Percentiles rank a stretch among this genome's conserved stretches.
Evolutionary conservation across 2,797 vertebrate genomes (phyloP).

Genomic region (Lates japonicus): DNA sequence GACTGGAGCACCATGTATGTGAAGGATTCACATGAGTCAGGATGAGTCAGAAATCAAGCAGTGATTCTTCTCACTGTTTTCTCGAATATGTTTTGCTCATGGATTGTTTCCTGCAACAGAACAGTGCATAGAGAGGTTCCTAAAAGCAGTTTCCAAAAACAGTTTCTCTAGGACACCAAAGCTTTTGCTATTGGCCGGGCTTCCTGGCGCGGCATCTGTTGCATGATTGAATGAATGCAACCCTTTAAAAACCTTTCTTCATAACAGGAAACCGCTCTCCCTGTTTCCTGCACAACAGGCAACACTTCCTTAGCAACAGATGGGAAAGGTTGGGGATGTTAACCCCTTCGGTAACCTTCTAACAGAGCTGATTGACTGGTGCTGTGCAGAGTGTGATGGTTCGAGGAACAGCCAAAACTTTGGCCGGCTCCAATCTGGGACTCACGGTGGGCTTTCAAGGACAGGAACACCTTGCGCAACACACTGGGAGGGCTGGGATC

Average conservation of each 20-base stretch:
- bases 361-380: conserved; percentile 65
- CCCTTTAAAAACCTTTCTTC: conserved; percentile 92
- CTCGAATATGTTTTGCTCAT: conserved; percentile 54
- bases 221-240: conserved; percentile 94
- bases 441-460: conserved; percentile 76
- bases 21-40: too few species aligned
- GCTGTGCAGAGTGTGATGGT: conserved; percentile 54
- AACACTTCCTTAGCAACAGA: conserved; percentile 94
- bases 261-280: conserved; percentile 99
- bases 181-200: conserved; percentile 81
- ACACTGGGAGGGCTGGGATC: conserved; percentile 63
- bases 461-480: conserved; percentile 71
- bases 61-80: conserved; percentile 31
- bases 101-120: conserved; percentile 65
- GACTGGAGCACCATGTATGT: background rate
- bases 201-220: conserved; percentile 92
- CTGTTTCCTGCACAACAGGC: conserved; percentile 98
- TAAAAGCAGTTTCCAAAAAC: conserved; percentile 82
- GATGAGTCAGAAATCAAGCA: conserved; percentile 2
- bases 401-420: conserved; percentile 60
- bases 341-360: conserved; percentile 86
- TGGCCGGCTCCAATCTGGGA: conserved; percentile 54
- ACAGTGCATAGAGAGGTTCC: conserved; percentile 71
- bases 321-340: conserved; percentile 89
- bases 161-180: conserved; percentile 77